Conservation (phyloP, 2,797 vertebrate genomes). For the Vipera ursinii region DNA sequence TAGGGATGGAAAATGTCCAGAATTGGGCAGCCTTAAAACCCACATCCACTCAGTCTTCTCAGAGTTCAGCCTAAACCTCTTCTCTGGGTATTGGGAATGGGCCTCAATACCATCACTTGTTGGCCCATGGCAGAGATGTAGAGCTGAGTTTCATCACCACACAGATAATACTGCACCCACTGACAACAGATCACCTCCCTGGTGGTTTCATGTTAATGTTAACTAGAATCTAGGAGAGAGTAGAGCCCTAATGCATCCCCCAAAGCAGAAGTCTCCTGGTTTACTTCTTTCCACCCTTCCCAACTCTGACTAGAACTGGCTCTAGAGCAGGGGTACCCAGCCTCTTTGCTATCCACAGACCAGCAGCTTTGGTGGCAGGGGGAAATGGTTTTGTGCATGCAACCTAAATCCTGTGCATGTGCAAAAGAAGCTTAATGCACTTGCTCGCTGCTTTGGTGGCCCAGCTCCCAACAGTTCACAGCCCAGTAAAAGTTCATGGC, state of each 20-base stretch:
- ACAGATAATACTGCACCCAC: background rate
- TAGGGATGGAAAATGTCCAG: background rate
- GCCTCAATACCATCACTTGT: background rate
- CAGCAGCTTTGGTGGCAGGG: background rate
- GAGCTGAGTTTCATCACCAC: background rate
- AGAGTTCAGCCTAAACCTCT: background rate
- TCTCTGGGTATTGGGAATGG: background rate
- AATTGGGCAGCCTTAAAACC: background rate
- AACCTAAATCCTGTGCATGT: background rate
- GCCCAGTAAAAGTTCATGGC: background rate
- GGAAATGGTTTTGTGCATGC: background rate
- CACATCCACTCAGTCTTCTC: background rate
- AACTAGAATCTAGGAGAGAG: background rate
- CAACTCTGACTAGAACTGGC: background rate
- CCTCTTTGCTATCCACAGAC: background rate
- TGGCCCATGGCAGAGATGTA: background rate
- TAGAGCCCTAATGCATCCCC: background rate
- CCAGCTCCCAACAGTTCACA: background rate
- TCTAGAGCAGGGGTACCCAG: background rate
- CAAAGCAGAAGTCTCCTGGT: background rate
- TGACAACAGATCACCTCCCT: background rate
- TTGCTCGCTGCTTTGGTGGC: background rate
- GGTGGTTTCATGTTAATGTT: background rate
- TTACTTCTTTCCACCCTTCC: background rate
- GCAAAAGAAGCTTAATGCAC: background rate